Base-by-base conservation (phyloP, 92 coral and sea anemone genomes). In the Anthopleura xanthogrammica region DNA sequence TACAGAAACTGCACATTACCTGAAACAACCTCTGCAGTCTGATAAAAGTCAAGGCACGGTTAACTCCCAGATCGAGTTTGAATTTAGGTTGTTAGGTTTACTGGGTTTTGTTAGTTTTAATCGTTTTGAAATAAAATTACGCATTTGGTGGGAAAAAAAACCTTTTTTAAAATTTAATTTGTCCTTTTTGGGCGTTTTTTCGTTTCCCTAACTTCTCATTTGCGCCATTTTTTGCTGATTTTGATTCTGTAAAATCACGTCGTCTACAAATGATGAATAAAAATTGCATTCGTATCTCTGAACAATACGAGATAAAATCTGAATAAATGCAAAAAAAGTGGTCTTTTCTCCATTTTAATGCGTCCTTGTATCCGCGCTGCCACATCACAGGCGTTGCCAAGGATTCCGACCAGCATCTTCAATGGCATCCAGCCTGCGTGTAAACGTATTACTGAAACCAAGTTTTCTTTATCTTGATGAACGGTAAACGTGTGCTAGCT, bases 351-450 rank as follows among this genome's bases (percentile, higher is more conserved):
- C 50, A 46, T 46, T 46, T 46, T 46, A 46, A 46, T 46, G 9
- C 24, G 29, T 23, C 7, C 7, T 14, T 68, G 6, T 64, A 4
- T 64, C 36, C 2, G 29, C 39, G 58, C 42, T 81, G 84, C 84
- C 84, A 81, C 84, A 81, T 81, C 77, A 76, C 65, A 75, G 71
- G 17, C 5, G 84, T 81, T 81, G 52, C 84, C 65, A 68, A 48
- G 68, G 77, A 22, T 20, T 3, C n/a, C 55, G 17, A 52, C 12
- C 10, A 81, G 20, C 39, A 36, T 29, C 74, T 68, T 71, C 72
- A 14, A 81, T 81, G 84, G 84, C 43, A 81, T 81, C n/a, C 84
- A 29, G 84, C 84, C 84, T 36, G 84, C 84, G 84, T 81, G 84
- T 81, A 43, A 65, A 81, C 77, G 52, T 60, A 57, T 52, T 62